Evolutionary conservation across 1,140 invertebrate genomes (phyloP), one percentile per base, ranked within the genome.

Genomic region (Lycorma delicatula): DNA sequence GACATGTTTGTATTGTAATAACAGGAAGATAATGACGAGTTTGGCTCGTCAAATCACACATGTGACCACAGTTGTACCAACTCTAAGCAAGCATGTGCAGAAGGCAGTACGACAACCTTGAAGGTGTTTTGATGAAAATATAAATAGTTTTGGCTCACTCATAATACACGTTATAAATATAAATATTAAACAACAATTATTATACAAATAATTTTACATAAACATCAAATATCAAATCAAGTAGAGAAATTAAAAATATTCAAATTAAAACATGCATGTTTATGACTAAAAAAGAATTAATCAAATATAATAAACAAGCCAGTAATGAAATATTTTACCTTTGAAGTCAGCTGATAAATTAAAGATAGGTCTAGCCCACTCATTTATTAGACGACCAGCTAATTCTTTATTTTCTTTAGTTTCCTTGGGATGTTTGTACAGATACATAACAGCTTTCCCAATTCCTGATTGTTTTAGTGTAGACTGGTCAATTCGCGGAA

Each of bases 371-470:
- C 95, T 74, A 0, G 93, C 91, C 95, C 95, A 98, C 72, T 96
- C 91, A 50, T 89, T 95, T 54, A 99, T 98, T 50, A 99, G 79
- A 68, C 87, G 86, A 22, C 90, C 91, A 60, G 93, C 93, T 47
- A 84, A 79, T 67, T 91, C 86, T 70, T 89, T 89, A 74, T 99
- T 99, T 50, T 87, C 81, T 74, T 95, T 95, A 0, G 88, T 90
- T 79, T 99, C 97, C 74, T 91, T 93, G 0, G 97, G 96, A 76
- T 99, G 96, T 71, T 99, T 99, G 72, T 94, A 98, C 12, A 99
- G 78, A 76, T 98, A 98, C 97, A 99, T 99, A 0, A 99, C 92
- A 60, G 97, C 97, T 74, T 98, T 96, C 26, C 96, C 91, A 66
- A 97, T 93, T 38, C 96, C 92, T 38, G 93, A 96, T 62, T 90